Evolutionary conservation across 2,113 vertebrate genomes (phyloP).

Genomic region (Laticauda colubrina): DNA sequence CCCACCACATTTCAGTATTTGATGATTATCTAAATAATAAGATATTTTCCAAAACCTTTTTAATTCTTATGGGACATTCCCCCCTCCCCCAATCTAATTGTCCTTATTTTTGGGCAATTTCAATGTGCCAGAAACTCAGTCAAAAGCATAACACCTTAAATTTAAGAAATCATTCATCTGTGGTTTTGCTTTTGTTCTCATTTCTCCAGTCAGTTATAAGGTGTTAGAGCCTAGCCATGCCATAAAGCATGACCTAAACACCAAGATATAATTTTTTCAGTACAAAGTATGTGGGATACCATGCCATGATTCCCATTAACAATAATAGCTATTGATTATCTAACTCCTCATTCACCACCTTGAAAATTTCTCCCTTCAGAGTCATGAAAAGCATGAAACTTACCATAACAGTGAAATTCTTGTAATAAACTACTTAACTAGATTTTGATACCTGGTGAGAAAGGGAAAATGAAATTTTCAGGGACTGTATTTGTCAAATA

Average conservation of each 20-base stretch:
- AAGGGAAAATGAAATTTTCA: slow-evolving; percentile 57
- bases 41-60: neutral
- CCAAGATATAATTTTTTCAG: slow-evolving; percentile 39
- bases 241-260: slow-evolving; percentile 30
- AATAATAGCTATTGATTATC: slow-evolving; percentile 30
- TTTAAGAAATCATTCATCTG: slow-evolving; percentile 17
- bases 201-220: slow-evolving; percentile 12
- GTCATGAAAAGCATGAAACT: slow-evolving; percentile 55
- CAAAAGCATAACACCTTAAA: neutral
- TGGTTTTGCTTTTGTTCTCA: slow-evolving; percentile 8
- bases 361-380: slow-evolving; percentile 46
- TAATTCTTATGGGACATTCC: neutral
- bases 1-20: neutral
- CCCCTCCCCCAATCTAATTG: neutral
- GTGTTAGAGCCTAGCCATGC: slow-evolving; percentile 14
- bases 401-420: slow-evolving; percentile 28
- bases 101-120: neutral
- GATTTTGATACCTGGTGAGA: slow-evolving; percentile 55
- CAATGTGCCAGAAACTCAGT: slow-evolving; percentile 23
- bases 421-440: slow-evolving; percentile 57
- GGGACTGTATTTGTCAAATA: slow-evolving; percentile 57
- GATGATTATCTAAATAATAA: neutral
- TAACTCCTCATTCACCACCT: slow-evolving; percentile 51
- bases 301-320: slow-evolving; percentile 33
- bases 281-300: slow-evolving; percentile 23